These are phyloP conservation scores for Dromas ardeola DNA, from an alignment of 2,113 vertebrate species.

Conservation along the genomic window DNA sequence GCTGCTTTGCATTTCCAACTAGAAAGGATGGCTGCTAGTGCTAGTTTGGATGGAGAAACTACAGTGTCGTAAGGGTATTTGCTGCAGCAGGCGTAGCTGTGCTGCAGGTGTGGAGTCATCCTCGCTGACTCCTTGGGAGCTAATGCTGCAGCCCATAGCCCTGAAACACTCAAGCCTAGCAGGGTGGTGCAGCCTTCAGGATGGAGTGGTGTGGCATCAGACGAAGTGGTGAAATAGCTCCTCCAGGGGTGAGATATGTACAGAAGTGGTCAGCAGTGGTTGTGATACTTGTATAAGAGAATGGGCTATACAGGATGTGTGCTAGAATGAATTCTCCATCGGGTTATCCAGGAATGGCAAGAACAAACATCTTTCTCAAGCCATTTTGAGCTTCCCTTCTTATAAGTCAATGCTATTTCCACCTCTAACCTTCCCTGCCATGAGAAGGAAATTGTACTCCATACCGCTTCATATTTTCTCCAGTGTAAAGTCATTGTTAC, in stretches of 20 bases:
- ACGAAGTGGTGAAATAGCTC: neutral
- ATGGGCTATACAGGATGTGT: neutral
- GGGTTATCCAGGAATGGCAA: neutral
- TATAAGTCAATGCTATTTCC: neutral
- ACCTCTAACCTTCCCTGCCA: neutral
- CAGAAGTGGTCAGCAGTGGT: neutral
- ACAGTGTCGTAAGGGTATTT: neutral
- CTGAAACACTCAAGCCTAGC: neutral
- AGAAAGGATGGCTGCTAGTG: neutral
- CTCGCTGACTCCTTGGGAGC: neutral
- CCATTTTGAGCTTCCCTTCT: neutral
- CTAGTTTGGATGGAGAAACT: neutral
- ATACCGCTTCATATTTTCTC: neutral
- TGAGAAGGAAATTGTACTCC: neutral
- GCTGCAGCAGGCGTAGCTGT: neutral
- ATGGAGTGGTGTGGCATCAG: neutral
- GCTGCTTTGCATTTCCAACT: neutral
- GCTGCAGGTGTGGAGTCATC: neutral
- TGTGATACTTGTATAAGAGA: neutral
- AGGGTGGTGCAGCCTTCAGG: neutral
- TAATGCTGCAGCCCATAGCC: neutral
- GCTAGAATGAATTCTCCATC: neutral
- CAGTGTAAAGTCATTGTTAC: neutral
- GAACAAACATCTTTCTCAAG: neutral
- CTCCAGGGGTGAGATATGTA: fast-evolving